These are phyloP conservation scores for Callimorpha dominula DNA, from an alignment of 2,888 invertebrate species.

Conservation along the genomic window DNA sequence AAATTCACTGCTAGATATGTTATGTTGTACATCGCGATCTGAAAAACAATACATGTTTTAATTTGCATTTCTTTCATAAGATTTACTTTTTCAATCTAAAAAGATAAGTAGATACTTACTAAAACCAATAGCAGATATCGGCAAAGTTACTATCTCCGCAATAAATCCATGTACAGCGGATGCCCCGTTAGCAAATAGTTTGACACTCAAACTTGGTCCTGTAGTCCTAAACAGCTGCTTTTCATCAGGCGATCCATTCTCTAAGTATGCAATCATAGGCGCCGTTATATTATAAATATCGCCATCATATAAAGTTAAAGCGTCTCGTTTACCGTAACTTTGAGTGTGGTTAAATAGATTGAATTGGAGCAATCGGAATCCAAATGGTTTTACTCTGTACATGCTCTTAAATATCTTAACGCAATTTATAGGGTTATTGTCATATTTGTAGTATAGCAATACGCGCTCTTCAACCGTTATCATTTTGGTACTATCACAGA, in stretches of 20 bases:
- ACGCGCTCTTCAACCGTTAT: slow-evolving; percentile 96
- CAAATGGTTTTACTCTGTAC: slow-evolving; percentile 94
- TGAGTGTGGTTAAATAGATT: slow-evolving; percentile 96
- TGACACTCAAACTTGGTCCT: slow-evolving; percentile 94
- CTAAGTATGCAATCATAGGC: slow-evolving; percentile 90
- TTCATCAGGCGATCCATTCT: slow-evolving; percentile 90
- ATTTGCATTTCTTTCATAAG: not conserved
- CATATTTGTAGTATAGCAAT: slow-evolving; percentile 98
- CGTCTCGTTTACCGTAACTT: slow-evolving; percentile 93
- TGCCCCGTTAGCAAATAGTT: slow-evolving; percentile 97
- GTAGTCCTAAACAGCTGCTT: slow-evolving; percentile 92
- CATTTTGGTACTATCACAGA: slow-evolving; percentile 98
- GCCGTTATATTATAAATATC: slow-evolving; percentile 96
- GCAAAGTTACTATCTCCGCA: slow-evolving; percentile 98
- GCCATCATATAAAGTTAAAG: slow-evolving; percentile 95
- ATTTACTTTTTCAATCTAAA: not conserved
- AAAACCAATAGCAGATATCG: slow-evolving; percentile 95
- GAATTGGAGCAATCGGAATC: slow-evolving; percentile 95
- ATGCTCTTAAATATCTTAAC: slow-evolving; percentile 98
- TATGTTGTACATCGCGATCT: slow-evolving; percentile 97
- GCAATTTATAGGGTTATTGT: slow-evolving; percentile 98
- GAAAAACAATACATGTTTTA: slow-evolving; percentile 49
- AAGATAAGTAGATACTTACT: slow-evolving; percentile 87
- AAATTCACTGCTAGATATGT: slow-evolving; percentile 94
- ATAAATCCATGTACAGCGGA: slow-evolving; percentile 98